Conservation (phyloP, 2,888 invertebrate species). For the Calliopum simillimum region DNA sequence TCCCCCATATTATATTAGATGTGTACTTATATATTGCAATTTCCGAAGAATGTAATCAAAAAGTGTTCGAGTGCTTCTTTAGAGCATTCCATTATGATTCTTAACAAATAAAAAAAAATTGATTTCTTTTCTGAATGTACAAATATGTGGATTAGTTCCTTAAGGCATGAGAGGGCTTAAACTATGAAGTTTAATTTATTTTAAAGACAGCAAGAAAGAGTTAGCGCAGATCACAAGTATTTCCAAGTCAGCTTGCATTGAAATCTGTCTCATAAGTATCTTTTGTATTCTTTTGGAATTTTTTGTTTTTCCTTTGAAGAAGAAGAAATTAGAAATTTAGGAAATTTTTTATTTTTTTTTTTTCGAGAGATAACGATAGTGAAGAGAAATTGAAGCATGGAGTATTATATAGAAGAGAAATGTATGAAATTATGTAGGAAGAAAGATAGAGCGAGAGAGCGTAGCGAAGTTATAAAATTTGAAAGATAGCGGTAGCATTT, state of each 20-base stretch:
- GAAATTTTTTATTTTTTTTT: not conserved
- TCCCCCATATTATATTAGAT: no score
- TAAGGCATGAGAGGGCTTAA: not conserved
- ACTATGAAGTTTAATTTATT: no score
- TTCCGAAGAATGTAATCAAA: no score
- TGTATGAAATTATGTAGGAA: not conserved
- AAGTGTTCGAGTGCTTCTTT: no score
- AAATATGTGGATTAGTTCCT: not conserved
- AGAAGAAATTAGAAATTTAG: constrained; percentile 17
- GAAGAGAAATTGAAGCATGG: constrained; percentile 21
- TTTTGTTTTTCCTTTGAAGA: not conserved
- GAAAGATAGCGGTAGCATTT: constrained; percentile 7
- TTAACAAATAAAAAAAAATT: no score
- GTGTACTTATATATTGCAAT: no score
- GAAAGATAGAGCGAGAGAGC: not conserved
- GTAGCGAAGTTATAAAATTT: no score
- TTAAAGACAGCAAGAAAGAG: constrained; percentile 24
- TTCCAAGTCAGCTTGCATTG: constrained; percentile 65
- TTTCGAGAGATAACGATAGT: constrained; percentile 11
- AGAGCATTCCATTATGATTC: no score
- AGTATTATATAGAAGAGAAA: constrained; percentile 10
- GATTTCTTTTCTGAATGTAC: no score
- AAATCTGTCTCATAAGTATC: constrained; percentile 66
- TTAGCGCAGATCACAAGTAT: constrained; percentile 55
- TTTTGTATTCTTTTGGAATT: constrained; percentile 54